Conservation (phyloP, 1,140 invertebrate genomes). For the Rhagoletis pomonella region DNA sequence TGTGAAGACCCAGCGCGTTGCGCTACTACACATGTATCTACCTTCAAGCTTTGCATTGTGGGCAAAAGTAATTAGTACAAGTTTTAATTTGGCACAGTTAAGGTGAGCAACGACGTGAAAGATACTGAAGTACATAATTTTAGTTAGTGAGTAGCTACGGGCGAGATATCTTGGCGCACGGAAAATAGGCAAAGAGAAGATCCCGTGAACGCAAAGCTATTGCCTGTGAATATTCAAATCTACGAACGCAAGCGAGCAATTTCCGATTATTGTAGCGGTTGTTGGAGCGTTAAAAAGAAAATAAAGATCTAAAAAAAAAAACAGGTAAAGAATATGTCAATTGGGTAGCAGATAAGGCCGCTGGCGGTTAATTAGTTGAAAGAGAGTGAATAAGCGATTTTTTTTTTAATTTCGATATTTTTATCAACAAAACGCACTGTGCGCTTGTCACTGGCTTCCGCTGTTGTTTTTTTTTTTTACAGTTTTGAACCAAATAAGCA, state of each 20-base stretch:
- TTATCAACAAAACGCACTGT: too few species aligned
- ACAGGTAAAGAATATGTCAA: constrained; percentile 32
- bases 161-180: too few species aligned
- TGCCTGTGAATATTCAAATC: constrained; percentile 6
- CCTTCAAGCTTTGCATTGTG: constrained; percentile 25
- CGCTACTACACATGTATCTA: neutral
- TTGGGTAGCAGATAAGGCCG: neutral
- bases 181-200: neutral
- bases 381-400: too few species aligned
- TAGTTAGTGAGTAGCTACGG: too few species aligned
- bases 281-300: constrained; percentile 59
- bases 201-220: neutral
- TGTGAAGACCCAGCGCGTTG: too few species aligned
- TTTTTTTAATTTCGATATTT: neutral
- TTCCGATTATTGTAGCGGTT: constrained; percentile 61
- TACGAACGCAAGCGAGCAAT: constrained; percentile 52
- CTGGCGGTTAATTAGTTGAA: constrained; percentile 27
- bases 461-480: neutral
- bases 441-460: too few species aligned
- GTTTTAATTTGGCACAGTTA: constrained; percentile 19
- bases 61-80: constrained; percentile 52
- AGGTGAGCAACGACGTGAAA: neutral
- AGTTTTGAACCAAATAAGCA: neutral
- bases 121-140: neutral
- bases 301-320: too few species aligned